Base-by-base conservation (phyloP, 2,113 vertebrate species). In the Willisornis vidua region DNA sequence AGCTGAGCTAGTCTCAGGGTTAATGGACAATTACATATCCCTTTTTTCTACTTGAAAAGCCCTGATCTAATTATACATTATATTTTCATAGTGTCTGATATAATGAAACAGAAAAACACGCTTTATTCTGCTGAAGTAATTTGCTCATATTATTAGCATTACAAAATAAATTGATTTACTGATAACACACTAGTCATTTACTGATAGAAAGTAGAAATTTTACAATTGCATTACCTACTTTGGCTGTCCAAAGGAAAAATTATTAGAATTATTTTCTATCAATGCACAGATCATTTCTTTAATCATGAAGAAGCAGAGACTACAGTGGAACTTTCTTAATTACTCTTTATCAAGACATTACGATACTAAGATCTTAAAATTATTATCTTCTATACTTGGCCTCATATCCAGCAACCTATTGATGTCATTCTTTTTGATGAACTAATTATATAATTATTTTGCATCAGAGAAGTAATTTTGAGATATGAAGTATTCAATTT, bases 261-360 rank as follows among this genome's bases (percentile, higher is more conserved):
- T 17, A 43, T 74, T 67, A 83, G 39, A 92, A 65, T 85, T 89
- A 65, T 73, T 3, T 87, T 95, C 70, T 91, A 37, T 89, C 73
- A 90, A 93, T 93, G 62, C 29, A 59, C 25, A 94, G 70, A 87
- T 95, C 6, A 91, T 81, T 85, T 89, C 82, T 95, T 96, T 95
- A 93, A 85, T 92, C 81, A 49, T 26, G 76, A 78, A 83, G 66
- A 94, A 95, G 24, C 28, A 87, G 76, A 79, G 24, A 90, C 19
- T 90, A 75, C n/a, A 92, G 76, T 93, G 45, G 51, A 87, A 83
- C 52, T 96, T 91, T 68, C 37, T 75, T 94, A 94, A 96, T 94
- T 91, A 79, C 18, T 92, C n/a, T 85, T 91, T 92, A 92, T 94
- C 55, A 90, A 67, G 74, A 43, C 28, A 18, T 63, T 63, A 63